These are phyloP conservation scores for Drosophila paranaensis DNA, from an alignment of 2,888 invertebrate genomes.

Conservation along the genomic window DNA sequence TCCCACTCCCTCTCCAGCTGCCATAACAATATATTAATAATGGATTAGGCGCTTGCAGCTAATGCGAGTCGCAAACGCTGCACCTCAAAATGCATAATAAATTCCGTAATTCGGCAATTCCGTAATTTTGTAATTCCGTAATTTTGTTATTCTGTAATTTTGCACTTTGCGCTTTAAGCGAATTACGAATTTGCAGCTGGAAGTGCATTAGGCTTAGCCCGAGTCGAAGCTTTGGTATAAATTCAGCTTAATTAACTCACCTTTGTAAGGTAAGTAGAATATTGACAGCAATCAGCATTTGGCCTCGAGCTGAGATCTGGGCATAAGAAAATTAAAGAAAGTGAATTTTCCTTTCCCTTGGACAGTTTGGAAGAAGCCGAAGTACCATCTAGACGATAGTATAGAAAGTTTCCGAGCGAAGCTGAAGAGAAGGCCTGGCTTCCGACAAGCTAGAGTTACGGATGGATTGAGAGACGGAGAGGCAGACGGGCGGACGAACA, in stretches of 20 bases:
- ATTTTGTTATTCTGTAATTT: not conserved
- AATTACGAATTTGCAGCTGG: slow-evolving; percentile 1
- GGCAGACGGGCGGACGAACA: too few species aligned
- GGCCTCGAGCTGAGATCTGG: not conserved
- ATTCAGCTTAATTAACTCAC: not conserved
- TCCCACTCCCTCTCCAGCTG: not conserved
- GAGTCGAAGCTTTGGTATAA: not conserved
- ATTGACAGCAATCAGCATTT: not conserved
- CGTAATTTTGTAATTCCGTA: not conserved
- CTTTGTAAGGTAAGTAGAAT: too few species aligned
- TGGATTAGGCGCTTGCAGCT: slow-evolving; percentile 15
- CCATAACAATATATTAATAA: slow-evolving; percentile 21
- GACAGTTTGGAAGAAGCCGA: not conserved
- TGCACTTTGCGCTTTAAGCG: slow-evolving; percentile 9
- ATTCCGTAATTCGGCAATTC: slow-evolving; percentile 2
- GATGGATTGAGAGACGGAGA: not conserved
- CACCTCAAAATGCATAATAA: slow-evolving; percentile 20
- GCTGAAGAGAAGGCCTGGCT: too few species aligned
- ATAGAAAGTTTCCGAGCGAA: too few species aligned
- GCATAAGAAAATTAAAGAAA: not conserved
- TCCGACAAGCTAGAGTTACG: not conserved
- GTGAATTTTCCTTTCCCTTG: not conserved
- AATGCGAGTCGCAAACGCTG: slow-evolving; percentile 9
- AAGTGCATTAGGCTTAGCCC: not conserved
- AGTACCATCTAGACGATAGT: too few species aligned